Evolutionary conservation across 2,888 invertebrate genomes (phyloP).

Genomic region (Sialis lutaria): DNA sequence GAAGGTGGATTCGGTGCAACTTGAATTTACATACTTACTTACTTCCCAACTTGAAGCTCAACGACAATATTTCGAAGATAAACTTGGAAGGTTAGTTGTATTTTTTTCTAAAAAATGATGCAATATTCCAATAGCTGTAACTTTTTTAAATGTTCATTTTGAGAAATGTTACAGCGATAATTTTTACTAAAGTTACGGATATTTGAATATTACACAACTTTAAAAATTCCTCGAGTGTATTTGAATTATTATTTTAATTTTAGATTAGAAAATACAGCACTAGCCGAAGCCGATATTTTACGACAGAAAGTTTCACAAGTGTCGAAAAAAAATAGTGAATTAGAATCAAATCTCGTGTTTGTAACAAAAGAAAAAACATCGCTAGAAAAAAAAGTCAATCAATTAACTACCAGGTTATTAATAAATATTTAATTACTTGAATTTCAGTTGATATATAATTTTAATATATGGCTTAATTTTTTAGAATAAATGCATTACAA

Average conservation of each 20-base stretch:
- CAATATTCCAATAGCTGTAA: neutral
- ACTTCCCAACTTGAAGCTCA: slow-evolving; percentile 93
- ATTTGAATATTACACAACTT: too few species aligned
- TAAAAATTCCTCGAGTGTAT: neutral
- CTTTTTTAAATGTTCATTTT: neutral
- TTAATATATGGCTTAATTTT: slow-evolving; percentile 5
- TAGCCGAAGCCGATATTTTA: slow-evolving; percentile 35
- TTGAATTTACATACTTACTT: slow-evolving; percentile 91
- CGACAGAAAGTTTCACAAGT: slow-evolving; percentile 25
- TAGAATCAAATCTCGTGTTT: slow-evolving; percentile 31
- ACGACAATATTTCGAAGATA: slow-evolving; percentile 78
- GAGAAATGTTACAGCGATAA: too few species aligned
- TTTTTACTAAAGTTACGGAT: too few species aligned
- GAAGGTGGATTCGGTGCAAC: slow-evolving; percentile 85
- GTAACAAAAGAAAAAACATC: slow-evolving; percentile 46
- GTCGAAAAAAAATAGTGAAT: slow-evolving; percentile 28
- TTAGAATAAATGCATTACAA: slow-evolving; percentile 44
- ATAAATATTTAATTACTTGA: slow-evolving; percentile 3
- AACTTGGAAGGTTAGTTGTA: slow-evolving; percentile 30
- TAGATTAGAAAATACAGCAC: slow-evolving; percentile 21
- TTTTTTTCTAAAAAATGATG: neutral
- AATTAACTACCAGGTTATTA: slow-evolving; percentile 41
- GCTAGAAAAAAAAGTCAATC: slow-evolving; percentile 52
- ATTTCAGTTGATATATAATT: neutral
- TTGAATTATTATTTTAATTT: slow-evolving; percentile 4